Conservation (phyloP, 2,113 vertebrate genomes). For the Panthera leo region DNA sequence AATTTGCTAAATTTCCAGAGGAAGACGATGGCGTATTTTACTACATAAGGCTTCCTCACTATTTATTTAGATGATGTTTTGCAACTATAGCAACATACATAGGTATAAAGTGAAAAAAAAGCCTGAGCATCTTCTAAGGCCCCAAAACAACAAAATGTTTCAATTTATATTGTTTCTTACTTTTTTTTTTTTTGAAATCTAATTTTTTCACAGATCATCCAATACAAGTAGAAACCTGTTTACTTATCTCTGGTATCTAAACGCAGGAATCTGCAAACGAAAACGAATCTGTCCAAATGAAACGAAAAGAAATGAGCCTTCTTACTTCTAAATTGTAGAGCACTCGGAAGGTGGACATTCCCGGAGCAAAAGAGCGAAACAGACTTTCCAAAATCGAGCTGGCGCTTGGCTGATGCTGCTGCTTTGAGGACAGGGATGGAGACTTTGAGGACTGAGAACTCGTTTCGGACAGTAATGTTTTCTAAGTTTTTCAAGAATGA, state of each 20-base stretch:
- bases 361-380: conserved; percentile 96
- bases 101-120: not conserved
- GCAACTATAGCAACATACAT: not conserved
- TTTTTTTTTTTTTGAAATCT: not conserved
- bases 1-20: not conserved
- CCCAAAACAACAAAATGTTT: not conserved
- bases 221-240: not conserved
- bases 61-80: conserved; percentile 10
- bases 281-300: not conserved
- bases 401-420: conserved; percentile 97
- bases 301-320: not conserved
- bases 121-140: not conserved
- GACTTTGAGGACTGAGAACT: conserved; percentile 95
- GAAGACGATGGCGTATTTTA: not conserved
- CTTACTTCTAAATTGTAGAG: conserved; percentile 98
- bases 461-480: conserved; percentile 94
- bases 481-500: conserved; percentile 83
- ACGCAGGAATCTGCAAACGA: not conserved
- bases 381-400: conserved; percentile 96
- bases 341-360: conserved; percentile 99
- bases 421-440: conserved; percentile 95
- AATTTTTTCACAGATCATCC: not conserved
- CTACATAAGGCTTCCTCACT: not conserved
- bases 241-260: not conserved
- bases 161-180: not conserved